Conservation (phyloP, 2,797 vertebrate species). For the Sylvia borin region DNA sequence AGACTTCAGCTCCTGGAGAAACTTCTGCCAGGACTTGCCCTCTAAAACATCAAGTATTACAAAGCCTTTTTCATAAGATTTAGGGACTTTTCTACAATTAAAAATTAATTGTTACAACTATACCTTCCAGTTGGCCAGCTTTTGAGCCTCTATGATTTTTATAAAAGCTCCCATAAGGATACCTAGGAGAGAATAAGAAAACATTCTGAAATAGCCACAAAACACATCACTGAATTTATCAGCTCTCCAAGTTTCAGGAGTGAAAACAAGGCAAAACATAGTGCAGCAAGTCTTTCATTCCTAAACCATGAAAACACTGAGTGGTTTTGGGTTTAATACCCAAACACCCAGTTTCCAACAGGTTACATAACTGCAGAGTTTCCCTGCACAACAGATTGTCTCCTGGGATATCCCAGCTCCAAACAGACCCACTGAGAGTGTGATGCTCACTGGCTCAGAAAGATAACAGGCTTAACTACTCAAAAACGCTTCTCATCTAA, state of each 20-base stretch:
- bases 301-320: background rate
- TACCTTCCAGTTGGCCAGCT: conserved; percentile 99
- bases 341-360: background rate
- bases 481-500: background rate
- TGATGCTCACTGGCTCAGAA: background rate
- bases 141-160: conserved; percentile 96
- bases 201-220: background rate
- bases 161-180: conserved; percentile 99
- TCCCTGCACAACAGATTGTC: background rate
- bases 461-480: background rate
- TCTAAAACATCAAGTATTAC: background rate
- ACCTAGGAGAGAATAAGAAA: conserved; percentile 78
- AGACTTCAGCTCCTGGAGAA: background rate
- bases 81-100: background rate
- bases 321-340: background rate
- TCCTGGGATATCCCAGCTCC: background rate
- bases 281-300: background rate
- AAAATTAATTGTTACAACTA: conserved; percentile 1
- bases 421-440: background rate
- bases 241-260: background rate
- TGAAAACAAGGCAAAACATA: background rate
- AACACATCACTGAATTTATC: background rate
- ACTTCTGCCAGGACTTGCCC: background rate
- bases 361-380: background rate
- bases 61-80: background rate